phyloP scores from a whole-genome alignment of 2,888 invertebrate species.

The Baccha elongata region DNA sequence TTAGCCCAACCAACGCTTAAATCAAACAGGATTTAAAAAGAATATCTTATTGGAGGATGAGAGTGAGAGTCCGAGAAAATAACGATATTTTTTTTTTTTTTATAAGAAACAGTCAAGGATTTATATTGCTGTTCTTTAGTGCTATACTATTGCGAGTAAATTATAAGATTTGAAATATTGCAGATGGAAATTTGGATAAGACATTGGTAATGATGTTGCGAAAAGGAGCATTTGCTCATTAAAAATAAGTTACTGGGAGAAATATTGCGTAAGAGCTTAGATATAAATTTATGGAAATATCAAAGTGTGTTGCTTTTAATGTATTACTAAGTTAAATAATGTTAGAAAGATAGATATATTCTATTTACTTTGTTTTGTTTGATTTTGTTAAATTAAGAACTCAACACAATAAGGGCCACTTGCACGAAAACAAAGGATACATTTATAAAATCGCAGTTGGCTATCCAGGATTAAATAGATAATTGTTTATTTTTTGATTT shows the following conservation, averaged over 20 bases:
- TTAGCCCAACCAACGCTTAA: constrained; percentile 1
- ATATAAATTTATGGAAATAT: neutral
- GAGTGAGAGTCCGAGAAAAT: neutral
- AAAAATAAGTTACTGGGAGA: neutral
- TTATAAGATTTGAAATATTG: neutral
- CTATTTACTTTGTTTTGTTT: neutral
- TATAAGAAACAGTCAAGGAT: constrained; percentile 1
- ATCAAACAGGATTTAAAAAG: constrained; percentile 11
- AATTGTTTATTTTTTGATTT: too few species aligned
- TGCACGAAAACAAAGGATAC: too few species aligned
- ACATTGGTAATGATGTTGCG: constrained; percentile 9
- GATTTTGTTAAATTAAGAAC: neutral
- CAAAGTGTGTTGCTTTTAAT: neutral
- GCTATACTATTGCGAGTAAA: neutral
- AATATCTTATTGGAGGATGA: neutral
- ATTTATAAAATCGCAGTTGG: too few species aligned
- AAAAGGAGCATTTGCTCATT: neutral
- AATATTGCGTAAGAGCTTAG: neutral
- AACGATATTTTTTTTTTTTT: neutral
- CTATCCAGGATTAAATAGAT: too few species aligned
- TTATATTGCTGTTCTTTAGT: neutral
- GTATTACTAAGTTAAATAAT: neutral
- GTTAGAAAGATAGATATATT: too few species aligned
- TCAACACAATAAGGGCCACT: too few species aligned
- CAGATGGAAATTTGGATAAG: neutral